Evolutionary conservation across 1,140 invertebrate species (phyloP).

Genomic region (Bombus affinis): DNA sequence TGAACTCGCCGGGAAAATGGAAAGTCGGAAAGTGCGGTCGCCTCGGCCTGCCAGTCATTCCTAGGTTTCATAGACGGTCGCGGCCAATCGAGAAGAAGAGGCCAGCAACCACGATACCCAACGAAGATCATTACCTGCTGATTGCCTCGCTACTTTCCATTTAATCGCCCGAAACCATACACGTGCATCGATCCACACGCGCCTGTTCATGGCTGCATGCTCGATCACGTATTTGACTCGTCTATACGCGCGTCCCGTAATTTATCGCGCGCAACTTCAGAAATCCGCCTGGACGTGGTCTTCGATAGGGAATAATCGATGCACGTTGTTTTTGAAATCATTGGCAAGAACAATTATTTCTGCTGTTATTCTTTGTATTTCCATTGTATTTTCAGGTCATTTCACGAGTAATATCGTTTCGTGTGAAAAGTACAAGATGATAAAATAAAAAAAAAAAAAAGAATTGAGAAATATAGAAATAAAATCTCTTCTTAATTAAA

Average conservation of each 20-base stretch:
- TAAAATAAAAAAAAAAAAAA: too few species aligned
- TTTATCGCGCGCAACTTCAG: neutral
- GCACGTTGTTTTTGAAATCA: too few species aligned
- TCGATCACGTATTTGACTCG: conserved; percentile 12
- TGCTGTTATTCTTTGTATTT: too few species aligned
- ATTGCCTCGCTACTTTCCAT: conserved; percentile 53
- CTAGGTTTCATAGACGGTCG: conserved; percentile 2
- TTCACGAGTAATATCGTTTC: too few species aligned
- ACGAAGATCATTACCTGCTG: conserved; percentile 52
- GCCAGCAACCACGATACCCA: conserved; percentile 7
- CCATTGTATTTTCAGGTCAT: too few species aligned
- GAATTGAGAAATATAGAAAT: too few species aligned
- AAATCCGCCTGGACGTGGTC: neutral
- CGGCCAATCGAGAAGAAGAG: neutral
- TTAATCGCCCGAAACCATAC: conserved; percentile 39
- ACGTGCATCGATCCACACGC: neutral
- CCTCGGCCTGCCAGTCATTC: neutral
- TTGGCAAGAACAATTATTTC: too few species aligned
- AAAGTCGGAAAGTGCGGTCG: conserved; percentile 40
- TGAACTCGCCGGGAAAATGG: conserved; percentile 35
- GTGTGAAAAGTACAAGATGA: too few species aligned
- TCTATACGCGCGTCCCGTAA: neutral
- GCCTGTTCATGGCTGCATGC: neutral
- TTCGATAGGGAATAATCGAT: too few species aligned
- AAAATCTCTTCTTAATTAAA: too few species aligned